Conservation (phyloP, 92 coral and sea anemone genomes). For the Pocillopora grandis region DNA sequence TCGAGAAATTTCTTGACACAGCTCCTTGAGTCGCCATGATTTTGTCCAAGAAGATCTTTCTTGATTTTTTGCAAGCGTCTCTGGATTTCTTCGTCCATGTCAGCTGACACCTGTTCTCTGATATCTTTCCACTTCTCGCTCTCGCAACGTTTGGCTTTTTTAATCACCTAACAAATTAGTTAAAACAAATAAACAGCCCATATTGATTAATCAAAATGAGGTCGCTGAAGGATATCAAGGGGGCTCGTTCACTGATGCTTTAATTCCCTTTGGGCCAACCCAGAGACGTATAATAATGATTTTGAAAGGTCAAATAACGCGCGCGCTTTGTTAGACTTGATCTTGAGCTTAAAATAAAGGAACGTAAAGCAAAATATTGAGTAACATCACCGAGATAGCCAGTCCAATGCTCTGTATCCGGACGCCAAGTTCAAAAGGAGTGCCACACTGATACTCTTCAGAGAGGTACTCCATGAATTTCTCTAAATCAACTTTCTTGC, state of each 20-base stretch:
- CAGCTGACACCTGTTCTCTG: conserved; percentile 52
- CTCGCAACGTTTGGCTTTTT: conserved; percentile 63
- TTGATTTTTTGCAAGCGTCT: conserved; percentile 65
- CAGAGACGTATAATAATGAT: too few species aligned
- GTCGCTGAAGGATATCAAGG: too few species aligned
- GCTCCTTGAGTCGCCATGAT: conserved; percentile 70
- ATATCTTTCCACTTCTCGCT: conserved; percentile 71
- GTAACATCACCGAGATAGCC: conserved; percentile 67
- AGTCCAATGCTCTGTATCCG: conserved; percentile 82
- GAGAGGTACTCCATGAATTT: conserved; percentile 72
- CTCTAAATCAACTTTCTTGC: conserved; percentile 56
- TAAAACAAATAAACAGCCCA: background rate
- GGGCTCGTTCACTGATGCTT: too few species aligned
- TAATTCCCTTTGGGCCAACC: too few species aligned
- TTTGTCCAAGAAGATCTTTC: conserved; percentile 73
- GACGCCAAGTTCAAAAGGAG: conserved; percentile 85
- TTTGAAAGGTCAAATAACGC: too few species aligned
- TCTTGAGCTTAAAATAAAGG: too few species aligned
- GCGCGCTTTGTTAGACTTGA: too few species aligned
- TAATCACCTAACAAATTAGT: conserved; percentile 52
- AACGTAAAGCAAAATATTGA: too few species aligned
- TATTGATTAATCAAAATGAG: background rate
- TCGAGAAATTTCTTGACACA: conserved; percentile 64
- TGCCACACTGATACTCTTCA: conserved; percentile 59
- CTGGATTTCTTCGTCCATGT: conserved; percentile 74